These are phyloP conservation scores for Sebastes hubbsi DNA, from an alignment of 2,797 vertebrate species.

Conservation along the genomic window DNA sequence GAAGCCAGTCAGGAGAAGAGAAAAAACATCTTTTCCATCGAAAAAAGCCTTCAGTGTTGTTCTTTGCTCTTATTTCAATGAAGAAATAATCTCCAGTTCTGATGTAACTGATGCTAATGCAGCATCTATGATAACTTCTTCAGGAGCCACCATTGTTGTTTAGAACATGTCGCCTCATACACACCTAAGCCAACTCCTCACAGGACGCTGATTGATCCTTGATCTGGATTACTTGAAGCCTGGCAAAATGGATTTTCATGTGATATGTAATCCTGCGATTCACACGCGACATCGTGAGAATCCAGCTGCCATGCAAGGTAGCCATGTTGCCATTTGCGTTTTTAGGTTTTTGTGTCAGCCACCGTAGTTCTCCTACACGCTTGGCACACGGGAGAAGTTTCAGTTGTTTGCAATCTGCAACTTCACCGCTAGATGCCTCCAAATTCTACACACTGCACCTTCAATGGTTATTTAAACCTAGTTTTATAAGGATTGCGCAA, in stretches of 20 bases:
- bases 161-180: neutral
- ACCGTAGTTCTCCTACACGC: neutral
- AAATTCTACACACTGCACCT: neutral
- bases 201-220: neutral
- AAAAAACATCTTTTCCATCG: too few species aligned
- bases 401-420: too few species aligned
- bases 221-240: neutral
- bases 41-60: too few species aligned
- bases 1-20: too few species aligned
- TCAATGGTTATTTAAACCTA: neutral
- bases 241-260: neutral
- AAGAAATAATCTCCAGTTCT: too few species aligned
- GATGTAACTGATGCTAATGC: neutral
- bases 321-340: neutral
- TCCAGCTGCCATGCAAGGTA: too few species aligned
- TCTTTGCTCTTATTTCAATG: too few species aligned
- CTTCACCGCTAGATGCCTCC: too few species aligned
- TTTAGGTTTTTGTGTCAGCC: too few species aligned
- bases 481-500: neutral
- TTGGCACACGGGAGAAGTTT: neutral
- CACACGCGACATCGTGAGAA: too few species aligned
- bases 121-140: neutral
- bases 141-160: neutral
- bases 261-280: too few species aligned
- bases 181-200: neutral